These are phyloP conservation scores for Acanthococcus lagerstroemiae DNA, from an alignment of 2,888 invertebrate species.

Conservation along the genomic window DNA sequence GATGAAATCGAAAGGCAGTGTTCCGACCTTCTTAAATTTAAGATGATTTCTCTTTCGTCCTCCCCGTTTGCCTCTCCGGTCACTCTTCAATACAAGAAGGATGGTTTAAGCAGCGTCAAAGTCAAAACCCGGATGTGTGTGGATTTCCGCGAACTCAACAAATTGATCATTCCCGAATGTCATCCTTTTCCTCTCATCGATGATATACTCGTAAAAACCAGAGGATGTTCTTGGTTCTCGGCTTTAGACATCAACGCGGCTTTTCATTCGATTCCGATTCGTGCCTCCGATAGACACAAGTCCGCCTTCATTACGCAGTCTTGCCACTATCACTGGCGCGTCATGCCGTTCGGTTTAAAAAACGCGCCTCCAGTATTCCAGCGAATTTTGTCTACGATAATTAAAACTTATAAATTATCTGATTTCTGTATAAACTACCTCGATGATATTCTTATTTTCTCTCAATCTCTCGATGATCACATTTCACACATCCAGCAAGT, in stretches of 20 bases:
- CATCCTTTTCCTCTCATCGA: constrained; percentile 14
- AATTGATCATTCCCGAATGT: constrained; percentile 4
- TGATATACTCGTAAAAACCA: constrained; percentile 35
- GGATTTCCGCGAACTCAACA: constrained; percentile 19
- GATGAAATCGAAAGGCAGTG: constrained; percentile 16
- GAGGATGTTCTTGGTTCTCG: constrained; percentile 39
- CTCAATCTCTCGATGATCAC: constrained; percentile 35
- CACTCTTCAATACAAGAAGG: constrained; percentile 5
- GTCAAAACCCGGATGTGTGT: background rate
- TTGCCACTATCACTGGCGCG: background rate
- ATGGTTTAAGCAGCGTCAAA: background rate
- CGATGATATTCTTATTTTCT: constrained; percentile 32
- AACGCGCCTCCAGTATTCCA: no score
- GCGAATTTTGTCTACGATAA: no score
- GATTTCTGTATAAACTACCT: no score
- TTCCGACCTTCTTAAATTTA: background rate
- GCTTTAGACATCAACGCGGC: constrained; percentile 41
- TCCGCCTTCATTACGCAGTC: constrained; percentile 13
- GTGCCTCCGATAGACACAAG: constrained; percentile 8
- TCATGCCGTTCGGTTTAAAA: constrained; percentile 18
- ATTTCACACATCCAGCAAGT: constrained; percentile 33
- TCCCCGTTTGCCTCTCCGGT: constrained; percentile 18
- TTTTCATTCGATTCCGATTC: constrained; percentile 39
- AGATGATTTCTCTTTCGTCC: constrained; percentile 4
- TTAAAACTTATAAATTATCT: no score